Base-by-base conservation (phyloP, 2,113 vertebrate species). In the Antechinus stuartii region DNA sequence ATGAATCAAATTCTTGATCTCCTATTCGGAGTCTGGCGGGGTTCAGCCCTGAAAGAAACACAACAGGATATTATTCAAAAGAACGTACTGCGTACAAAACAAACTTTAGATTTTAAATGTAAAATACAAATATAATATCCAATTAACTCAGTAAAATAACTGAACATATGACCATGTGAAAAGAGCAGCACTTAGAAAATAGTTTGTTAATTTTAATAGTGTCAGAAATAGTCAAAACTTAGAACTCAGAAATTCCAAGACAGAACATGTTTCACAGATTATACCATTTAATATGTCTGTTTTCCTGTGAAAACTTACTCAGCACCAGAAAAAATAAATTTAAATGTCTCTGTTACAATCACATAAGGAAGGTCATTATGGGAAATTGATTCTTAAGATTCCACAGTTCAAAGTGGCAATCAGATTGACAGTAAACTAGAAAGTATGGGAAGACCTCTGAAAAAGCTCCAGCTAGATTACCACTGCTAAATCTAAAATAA, bases 1-100 rank as follows among this genome's bases (percentile, higher is more conserved):
- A 99, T 89, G 99, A 99, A 23, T 99, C 99, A 97, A 99, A 99
- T 97, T 99, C 99, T 98, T 99, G 99, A 98, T 99, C 99, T 54
- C 99, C 99, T 95, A 99, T 99, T 92, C 99, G 99, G 98, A 99
- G 99, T 94, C 99, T 99, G 90, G 99, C 99, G 95, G 98, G 99
- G 93, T 97, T 98, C 97, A 99, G 97, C 95, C 99, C 99, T 99
- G 98, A 89, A 98, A 98, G 95, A 96, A 97, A 57, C 94, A 98
- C 91, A 98, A 92, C 90, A 94, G 12, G 14, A 23, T 0, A 96
- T 98, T 98, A 99, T 84, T 96, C 95, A 96, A 96, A 94, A 94
- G 24, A 96, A 95, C 54, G 47, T 0, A 93, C 25, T 92, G 61
- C 30, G 95, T 9, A 55, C 8, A 2, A 94, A 16, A 95, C 54